Conservation (phyloP, 2,113 vertebrate genomes). For the Gopherus evgoodei region DNA sequence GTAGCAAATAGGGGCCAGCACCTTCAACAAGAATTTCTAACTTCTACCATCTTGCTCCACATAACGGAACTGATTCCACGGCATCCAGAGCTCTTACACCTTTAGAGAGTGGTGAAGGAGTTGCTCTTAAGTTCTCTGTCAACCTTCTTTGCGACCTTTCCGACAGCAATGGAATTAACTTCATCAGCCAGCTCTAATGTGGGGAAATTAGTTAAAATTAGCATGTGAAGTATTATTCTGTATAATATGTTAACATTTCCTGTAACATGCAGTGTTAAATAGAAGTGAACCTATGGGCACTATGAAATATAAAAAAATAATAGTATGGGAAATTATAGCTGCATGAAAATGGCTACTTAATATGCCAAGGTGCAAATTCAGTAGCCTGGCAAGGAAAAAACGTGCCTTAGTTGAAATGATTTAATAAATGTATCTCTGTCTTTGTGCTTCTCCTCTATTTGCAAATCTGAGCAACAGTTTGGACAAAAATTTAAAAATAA, state of each 20-base stretch:
- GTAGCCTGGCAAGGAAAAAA: conserved; percentile 1
- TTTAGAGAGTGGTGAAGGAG: not conserved
- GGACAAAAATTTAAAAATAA: conserved; percentile 13
- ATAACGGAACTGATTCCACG: not conserved
- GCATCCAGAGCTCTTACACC: not conserved
- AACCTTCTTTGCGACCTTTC: not conserved
- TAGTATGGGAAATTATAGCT: not conserved
- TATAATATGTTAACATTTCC: not conserved
- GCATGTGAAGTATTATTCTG: not conserved
- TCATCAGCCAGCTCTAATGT: not conserved
- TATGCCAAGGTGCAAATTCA: conserved; percentile 25
- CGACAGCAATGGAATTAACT: not conserved
- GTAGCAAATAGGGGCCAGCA: not conserved
- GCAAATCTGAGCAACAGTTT: not conserved
- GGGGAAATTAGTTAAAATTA: not conserved
- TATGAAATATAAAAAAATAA: not conserved
- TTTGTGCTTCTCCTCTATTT: conserved; percentile 22
- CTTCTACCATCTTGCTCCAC: not conserved
- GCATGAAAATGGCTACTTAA: not conserved
- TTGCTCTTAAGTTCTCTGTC: not conserved
- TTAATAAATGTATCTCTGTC: conserved; percentile 33
- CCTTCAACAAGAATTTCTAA: not conserved
- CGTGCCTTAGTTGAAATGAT: not conserved
- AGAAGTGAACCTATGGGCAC: not conserved
- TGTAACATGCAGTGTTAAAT: not conserved